phyloP scores from a whole-genome alignment of 1,140 invertebrate genomes.

The Caenorhabditis tropicalis region DNA sequence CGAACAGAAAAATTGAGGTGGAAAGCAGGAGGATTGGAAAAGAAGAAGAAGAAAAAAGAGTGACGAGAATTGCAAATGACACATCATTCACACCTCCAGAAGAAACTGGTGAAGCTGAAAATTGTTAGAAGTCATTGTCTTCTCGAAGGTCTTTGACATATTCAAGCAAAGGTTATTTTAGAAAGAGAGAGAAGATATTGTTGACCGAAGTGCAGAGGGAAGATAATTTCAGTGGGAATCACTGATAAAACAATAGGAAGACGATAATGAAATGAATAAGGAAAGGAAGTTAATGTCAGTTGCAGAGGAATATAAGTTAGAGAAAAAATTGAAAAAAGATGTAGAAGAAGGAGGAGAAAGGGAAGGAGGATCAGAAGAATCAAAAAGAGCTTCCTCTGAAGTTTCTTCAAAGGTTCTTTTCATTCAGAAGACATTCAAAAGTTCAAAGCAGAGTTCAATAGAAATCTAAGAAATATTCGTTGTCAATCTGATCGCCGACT shows the following conservation, averaged over 20 bases:
- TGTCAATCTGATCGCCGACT: neutral
- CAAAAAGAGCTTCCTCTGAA: neutral
- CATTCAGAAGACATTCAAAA: conserved; percentile 1
- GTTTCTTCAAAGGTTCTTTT: neutral
- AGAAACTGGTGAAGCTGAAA: conserved; percentile 43
- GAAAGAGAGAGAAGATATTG: neutral
- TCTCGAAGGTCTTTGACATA: neutral
- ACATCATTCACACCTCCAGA: conserved; percentile 27
- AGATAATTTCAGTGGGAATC: neutral
- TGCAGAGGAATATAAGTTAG: neutral
- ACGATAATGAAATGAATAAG: neutral
- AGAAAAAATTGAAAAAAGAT: neutral
- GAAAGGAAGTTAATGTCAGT: neutral
- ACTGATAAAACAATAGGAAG: neutral
- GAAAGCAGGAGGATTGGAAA: neutral
- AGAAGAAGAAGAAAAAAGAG: conserved; percentile 2
- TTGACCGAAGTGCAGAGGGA: neutral
- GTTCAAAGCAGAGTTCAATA: conserved; percentile 7
- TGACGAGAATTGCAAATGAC: conserved; percentile 42
- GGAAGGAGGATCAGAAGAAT: neutral
- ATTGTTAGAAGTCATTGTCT: conserved; percentile 12
- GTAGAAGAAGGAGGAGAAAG: neutral
- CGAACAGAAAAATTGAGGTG: conserved; percentile 4
- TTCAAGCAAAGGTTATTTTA: neutral
- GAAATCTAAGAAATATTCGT: neutral